Percentiles rank a stretch among this genome's conserved stretches.
Evolutionary conservation across 2,797 vertebrate genomes (phyloP).

Genomic region (Ciconia nigra): DNA sequence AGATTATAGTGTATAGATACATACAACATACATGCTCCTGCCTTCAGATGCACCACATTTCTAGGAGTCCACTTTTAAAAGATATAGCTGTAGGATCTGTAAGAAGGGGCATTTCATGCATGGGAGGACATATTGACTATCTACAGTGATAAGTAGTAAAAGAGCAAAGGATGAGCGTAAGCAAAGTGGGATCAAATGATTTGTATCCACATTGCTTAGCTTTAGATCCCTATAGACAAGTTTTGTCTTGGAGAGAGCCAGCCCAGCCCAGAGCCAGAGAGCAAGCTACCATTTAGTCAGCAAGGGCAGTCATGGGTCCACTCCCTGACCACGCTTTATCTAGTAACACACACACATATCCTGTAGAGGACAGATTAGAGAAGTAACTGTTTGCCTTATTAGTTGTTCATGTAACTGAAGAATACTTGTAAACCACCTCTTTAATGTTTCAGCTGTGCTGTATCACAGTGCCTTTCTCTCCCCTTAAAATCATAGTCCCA

Average conservation of each 20-base stretch:
- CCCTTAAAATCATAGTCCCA: not conserved
- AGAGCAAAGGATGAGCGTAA: not conserved
- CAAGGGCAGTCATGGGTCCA: not conserved
- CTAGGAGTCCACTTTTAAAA: not conserved
- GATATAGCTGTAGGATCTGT: not conserved
- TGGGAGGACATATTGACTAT: not conserved
- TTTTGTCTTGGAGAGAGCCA: not conserved
- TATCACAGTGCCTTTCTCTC: not conserved
- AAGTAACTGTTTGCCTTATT: not conserved
- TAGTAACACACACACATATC: not conserved
- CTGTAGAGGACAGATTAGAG: not conserved
- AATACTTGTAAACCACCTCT: not conserved
- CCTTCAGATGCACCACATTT: not conserved
- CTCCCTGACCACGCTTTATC: not conserved
- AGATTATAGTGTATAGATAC: not conserved
- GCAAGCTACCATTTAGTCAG: not conserved
- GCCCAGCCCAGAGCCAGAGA: not conserved
- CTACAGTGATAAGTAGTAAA: not conserved
- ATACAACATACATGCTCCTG: not conserved
- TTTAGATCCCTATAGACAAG: not conserved
- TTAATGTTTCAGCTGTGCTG: not conserved
- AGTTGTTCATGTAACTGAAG: not conserved
- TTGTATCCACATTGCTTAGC: not conserved
- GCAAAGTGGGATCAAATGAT: not conserved
- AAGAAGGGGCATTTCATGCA: not conserved